Conservation (phyloP, 1,140 invertebrate genomes). For the Arctopsyche grandis region DNA sequence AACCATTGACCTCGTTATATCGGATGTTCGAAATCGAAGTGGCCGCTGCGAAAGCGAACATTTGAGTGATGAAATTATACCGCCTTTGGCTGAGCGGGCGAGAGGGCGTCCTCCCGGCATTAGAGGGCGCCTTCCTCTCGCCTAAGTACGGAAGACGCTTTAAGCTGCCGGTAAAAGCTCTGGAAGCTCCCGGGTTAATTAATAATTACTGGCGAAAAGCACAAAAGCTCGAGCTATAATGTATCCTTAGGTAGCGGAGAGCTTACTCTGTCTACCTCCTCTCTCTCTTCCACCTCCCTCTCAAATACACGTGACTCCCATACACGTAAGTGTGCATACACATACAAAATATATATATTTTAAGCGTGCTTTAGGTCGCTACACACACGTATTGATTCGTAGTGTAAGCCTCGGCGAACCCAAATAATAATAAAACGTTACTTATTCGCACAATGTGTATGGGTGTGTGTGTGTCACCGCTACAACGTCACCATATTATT, state of each 20-base stretch:
- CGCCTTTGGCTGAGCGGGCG: neutral
- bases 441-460: neutral
- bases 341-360: neutral
- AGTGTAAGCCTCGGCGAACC: neutral
- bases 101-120: constrained; percentile 29
- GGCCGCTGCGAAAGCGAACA: neutral
- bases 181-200: constrained; percentile 66
- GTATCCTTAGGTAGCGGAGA: constrained; percentile 50
- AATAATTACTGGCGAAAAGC: constrained; percentile 65
- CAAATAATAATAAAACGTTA: constrained; percentile 5
- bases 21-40: too few relatives aligned
- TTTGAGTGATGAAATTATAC: constrained; percentile 43
- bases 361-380: neutral
- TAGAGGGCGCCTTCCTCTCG: constrained; percentile 34
- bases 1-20: too few relatives aligned
- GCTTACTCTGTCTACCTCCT: constrained; percentile 45
- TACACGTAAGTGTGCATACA: neutral
- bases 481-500: neutral
- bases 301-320: neutral
- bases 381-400: neutral
- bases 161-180: constrained; percentile 64
- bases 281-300: too few relatives aligned
- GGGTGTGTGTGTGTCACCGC: neutral
- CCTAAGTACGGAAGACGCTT: constrained; percentile 53
- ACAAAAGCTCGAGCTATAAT: constrained; percentile 55